Evolutionary conservation across 2,113 vertebrate genomes (phyloP), one percentile per base, ranked within the genome.

Genomic region (Gorilla gorilla): DNA sequence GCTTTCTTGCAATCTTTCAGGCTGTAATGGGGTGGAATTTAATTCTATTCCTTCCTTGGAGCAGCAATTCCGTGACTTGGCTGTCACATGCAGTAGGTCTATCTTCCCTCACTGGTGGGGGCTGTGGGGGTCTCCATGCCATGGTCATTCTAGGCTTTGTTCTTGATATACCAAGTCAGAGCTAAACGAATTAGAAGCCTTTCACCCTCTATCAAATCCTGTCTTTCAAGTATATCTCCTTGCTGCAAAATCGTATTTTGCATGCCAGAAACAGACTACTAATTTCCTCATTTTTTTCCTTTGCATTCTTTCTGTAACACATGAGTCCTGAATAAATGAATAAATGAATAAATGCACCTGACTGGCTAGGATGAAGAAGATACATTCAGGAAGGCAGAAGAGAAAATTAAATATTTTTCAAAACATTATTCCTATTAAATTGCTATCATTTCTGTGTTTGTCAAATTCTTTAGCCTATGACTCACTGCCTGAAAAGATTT

Each of bases 231-330:
- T 16, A 3, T 11, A 22, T 59, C 45, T 20, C 50, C 9, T 81
- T 32, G 8, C 16, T 43, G 5, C 22, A 57, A 32, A n/a, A 81
- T 55, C 57, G 9, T 22, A 7, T 61, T 93, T 79, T 64, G 50
- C 25, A n/a, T 25, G 40, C 80, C 27, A 40, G 35, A 61, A 73
- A 17, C 25, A 66, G 73, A 92, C 13, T 70, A 30, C 30, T 59
- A 52, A 84, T 79, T 55, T 66, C 27, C 45, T 89, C 40, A 43
- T 94, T 94, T 40, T 88, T 92, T 94, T 66, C 38, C 48, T 87
- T 82, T 90, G 75, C n/a, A 48, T 72, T 90, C 81, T 93, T 82
- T 82, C 50, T 88, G 10, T 72, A 78, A 52, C 27, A 45, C 78
- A 66, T 23, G 35, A 79, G 17, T 81, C 48, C 43, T 40, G 13